A percentile compares a stretch with the other conserved stretches of the same genome.
phyloP scores from a whole-genome alignment of 1,140 invertebrate genomes.

The Trichonephila clavata region DNA sequence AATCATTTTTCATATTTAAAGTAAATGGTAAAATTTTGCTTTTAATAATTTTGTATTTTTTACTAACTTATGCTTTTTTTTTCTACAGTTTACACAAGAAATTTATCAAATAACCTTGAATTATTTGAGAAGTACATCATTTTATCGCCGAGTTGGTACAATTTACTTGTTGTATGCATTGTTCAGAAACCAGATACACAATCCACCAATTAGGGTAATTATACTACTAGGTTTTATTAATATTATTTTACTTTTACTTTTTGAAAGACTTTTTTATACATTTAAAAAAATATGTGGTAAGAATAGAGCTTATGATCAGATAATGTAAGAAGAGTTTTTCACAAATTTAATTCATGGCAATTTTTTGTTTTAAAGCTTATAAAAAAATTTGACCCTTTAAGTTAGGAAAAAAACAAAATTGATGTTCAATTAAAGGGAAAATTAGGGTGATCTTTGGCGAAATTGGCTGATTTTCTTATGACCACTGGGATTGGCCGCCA shows the following conservation, averaged over 20 bases:
- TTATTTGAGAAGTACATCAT: neutral
- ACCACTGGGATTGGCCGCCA: no score
- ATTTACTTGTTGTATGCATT: neutral
- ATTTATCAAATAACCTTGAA: neutral
- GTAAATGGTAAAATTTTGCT: neutral
- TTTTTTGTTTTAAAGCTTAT: no score
- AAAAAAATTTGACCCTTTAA: no score
- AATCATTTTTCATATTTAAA: neutral
- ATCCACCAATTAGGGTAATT: neutral
- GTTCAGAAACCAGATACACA: neutral
- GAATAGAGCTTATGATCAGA: neutral
- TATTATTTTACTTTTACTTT: neutral
- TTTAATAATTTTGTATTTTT: neutral
- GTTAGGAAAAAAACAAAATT: no score
- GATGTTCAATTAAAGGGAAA: no score
- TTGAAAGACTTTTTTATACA: neutral
- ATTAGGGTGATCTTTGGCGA: no score
- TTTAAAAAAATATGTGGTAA: neutral
- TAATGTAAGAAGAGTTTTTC: no score
- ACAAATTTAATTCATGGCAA: no score
- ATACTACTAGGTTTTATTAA: neutral
- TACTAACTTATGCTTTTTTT: neutral
- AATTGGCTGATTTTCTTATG: no score
- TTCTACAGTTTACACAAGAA: neutral
- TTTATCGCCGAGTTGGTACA: neutral